These are phyloP conservation scores for Heterohyrax brucei DNA, from an alignment of 2,797 vertebrate species.

Conservation along the genomic window DNA sequence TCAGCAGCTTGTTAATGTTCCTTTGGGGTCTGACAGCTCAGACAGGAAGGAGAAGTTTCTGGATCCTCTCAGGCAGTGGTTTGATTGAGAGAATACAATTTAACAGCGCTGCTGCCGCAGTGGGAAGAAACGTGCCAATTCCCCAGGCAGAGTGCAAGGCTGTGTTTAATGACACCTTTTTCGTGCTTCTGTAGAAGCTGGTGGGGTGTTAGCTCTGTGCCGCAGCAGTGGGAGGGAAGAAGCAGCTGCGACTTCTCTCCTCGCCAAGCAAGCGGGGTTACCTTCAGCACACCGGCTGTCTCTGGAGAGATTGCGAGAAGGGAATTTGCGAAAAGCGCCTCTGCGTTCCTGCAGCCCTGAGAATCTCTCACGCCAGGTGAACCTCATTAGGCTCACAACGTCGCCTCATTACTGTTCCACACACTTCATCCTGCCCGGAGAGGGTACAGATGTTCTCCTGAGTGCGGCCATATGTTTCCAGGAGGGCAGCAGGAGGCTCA, in stretches of 20 bases:
- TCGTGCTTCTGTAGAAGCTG: not conserved
- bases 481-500: not conserved
- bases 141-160: not conserved
- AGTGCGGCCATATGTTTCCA: not conserved
- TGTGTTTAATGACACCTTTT: not conserved
- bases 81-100: not conserved
- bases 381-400: not conserved
- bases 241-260: not conserved
- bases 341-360: not conserved
- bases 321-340: slow-evolving; percentile 26
- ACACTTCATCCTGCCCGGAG: not conserved
- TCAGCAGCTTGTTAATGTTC: not conserved
- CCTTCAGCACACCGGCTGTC: accelerated
- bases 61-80: not conserved
- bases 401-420: not conserved
- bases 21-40: not conserved
- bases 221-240: not conserved
- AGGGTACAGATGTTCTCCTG: not conserved
- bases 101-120: not conserved
- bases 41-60: slow-evolving; percentile 28
- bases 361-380: not conserved
- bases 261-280: not conserved
- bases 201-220: accelerated
- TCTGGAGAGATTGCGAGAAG: not conserved
- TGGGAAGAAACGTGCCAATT: not conserved